phyloP scores from a whole-genome alignment of 2,888 invertebrate species.

The Stenolophus ochropezus region DNA sequence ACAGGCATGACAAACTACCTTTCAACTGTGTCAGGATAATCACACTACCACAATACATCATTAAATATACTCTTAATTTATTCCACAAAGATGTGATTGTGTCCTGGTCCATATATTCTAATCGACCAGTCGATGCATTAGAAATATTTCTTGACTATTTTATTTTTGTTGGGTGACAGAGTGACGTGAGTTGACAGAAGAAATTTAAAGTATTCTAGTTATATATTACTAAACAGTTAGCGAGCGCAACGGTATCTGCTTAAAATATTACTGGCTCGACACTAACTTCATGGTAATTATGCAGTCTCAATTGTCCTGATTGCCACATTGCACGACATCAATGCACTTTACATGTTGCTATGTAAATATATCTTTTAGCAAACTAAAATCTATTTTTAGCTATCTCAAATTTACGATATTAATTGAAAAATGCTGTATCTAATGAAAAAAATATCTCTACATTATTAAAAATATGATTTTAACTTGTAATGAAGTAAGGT shows the following conservation, averaged over 20 bases:
- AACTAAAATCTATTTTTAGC: too few species aligned
- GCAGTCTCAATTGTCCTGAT: neutral
- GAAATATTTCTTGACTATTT: neutral
- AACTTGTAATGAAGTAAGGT: too few species aligned
- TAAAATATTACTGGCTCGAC: neutral
- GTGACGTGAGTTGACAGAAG: neutral
- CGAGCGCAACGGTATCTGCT: neutral
- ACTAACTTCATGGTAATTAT: neutral
- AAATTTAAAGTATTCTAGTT: neutral
- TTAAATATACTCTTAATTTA: conserved; percentile 36
- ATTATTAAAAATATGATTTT: too few species aligned
- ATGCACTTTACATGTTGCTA: too few species aligned
- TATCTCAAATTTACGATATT: too few species aligned
- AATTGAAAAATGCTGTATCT: too few species aligned
- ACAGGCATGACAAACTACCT: conserved; percentile 32
- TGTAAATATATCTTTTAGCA: too few species aligned
- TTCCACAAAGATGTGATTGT: conserved; percentile 30
- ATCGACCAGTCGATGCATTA: conserved; percentile 4
- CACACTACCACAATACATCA: conserved; percentile 7
- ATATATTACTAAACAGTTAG: neutral
- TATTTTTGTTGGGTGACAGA: neutral
- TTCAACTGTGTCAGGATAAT: conserved; percentile 14
- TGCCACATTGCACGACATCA: too few species aligned
- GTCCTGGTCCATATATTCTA: neutral
- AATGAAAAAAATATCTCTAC: too few species aligned